Evolutionary conservation across 2,797 vertebrate genomes (phyloP).

Genomic region (Tauraco hartlaubi): DNA sequence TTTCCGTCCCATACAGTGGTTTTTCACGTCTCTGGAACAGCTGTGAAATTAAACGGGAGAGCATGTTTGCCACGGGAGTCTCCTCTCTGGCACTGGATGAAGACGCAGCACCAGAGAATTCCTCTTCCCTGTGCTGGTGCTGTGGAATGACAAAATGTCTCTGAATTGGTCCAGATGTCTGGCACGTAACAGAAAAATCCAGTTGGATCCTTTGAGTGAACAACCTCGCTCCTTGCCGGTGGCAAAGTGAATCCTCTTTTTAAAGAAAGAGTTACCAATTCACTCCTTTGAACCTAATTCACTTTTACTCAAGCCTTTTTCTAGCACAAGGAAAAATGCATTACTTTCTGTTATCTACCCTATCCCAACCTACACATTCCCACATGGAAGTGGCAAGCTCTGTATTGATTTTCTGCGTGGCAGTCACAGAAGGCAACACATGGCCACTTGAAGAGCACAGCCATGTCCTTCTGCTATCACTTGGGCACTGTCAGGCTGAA

Average conservation of each 20-base stretch:
- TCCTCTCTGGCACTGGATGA: not conserved
- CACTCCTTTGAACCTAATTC: not conserved
- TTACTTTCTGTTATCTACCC: not conserved
- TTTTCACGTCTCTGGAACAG: not conserved
- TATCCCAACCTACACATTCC: not conserved
- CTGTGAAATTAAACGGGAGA: not conserved
- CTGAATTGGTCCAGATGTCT: not conserved
- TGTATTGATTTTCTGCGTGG: not conserved
- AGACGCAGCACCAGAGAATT: not conserved
- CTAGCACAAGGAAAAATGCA: not conserved
- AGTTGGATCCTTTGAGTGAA: not conserved
- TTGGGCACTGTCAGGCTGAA: not conserved
- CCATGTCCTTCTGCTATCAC: not conserved
- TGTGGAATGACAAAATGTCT: not conserved
- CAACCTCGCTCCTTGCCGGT: not conserved
- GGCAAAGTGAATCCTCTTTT: not conserved
- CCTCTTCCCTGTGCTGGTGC: not conserved
- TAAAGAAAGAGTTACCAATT: not conserved
- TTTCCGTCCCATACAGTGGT: not conserved
- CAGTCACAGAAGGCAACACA: accelerated
- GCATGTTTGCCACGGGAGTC: not conserved
- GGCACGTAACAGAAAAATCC: not conserved
- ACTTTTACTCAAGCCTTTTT: not conserved
- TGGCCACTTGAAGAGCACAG: not conserved
- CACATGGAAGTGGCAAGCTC: not conserved